Evolutionary conservation across 2,888 invertebrate genomes (phyloP), one percentile per base, ranked within the genome.

Genomic region (Iphiclides podalirius): DNA sequence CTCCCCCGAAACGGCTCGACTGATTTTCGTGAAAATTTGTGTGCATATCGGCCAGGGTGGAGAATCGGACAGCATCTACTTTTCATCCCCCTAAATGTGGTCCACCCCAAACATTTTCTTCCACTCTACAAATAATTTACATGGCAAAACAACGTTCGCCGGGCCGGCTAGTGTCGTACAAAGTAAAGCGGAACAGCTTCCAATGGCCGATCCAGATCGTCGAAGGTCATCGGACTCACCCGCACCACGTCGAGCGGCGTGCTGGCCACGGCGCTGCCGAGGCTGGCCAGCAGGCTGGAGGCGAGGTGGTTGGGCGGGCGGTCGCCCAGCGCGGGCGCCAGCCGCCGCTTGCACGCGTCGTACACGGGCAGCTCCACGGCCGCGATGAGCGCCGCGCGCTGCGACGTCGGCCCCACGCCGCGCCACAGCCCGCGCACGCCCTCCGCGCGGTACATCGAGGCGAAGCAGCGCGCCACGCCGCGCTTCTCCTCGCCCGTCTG

Each of bases 321-420:
- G 90, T 98, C 96, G 4, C 94, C 96, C 58, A 97, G 90, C 37
- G 92, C 61, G 12, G 84, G 88, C 74, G 91, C 86, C 52, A 97
- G 86, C 58, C 92, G 90, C 62, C 92, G 91, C 89, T 98, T 98
- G 80, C 94, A 93, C 62, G 94, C 93, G 89, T 98, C 98, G 85
- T 98, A 98, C 36, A 94, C 95, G 31, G 98, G 98, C 70, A 98
- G 90, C 89, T 98, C 98, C 37, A 98, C 97, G 9, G 96, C 97
- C 33, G 97, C 97, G 70, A 98, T 96, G 33, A 97, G 92, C 8
- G 96, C 97, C 26, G 98, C 98, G 70, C 98, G 91, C 87, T 98
- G 98, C 42, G 96, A 94, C 44, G 98, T 98, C 11, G 98, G 95
- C 15, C 94, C 94, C 53, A 97, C 97, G 56, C 98, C 98, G 92